Evolutionary conservation across 2,113 vertebrate species (phyloP).

Genomic region (Murina feae): DNA sequence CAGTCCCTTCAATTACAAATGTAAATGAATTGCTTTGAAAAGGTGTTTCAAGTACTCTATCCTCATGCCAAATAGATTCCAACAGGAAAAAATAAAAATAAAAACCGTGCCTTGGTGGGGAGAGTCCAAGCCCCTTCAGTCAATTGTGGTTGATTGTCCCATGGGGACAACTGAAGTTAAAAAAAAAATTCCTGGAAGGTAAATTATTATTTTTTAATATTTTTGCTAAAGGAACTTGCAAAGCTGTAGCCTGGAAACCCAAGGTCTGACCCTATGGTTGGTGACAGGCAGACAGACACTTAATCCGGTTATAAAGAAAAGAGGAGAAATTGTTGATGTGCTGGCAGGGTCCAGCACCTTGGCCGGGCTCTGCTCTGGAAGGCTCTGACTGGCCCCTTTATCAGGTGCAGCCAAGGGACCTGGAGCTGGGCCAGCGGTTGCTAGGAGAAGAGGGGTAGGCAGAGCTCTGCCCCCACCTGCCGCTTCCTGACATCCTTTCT

Average conservation of each 20-base stretch:
- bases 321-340: not conserved
- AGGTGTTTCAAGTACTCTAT: not conserved
- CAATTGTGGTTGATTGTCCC: not conserved
- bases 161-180: not conserved
- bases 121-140: not conserved
- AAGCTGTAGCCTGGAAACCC: slow-evolving; percentile 8
- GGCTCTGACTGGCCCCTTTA: not conserved
- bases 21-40: not conserved
- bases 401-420: not conserved
- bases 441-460: not conserved
- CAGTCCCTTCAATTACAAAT: not conserved
- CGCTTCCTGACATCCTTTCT: slow-evolving; percentile 2
- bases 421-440: not conserved
- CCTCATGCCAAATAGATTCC: not conserved
- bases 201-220: not conserved
- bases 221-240: slow-evolving; percentile 13
- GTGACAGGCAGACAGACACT: not conserved
- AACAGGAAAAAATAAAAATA: not conserved
- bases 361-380: not conserved
- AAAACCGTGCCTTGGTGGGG: not conserved
- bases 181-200: not conserved
- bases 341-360: not conserved
- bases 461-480: not conserved
- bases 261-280: not conserved
- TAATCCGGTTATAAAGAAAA: not conserved